These are phyloP conservation scores for Anoura caudifer DNA, from an alignment of 2,113 vertebrate species.

Conservation along the genomic window DNA sequence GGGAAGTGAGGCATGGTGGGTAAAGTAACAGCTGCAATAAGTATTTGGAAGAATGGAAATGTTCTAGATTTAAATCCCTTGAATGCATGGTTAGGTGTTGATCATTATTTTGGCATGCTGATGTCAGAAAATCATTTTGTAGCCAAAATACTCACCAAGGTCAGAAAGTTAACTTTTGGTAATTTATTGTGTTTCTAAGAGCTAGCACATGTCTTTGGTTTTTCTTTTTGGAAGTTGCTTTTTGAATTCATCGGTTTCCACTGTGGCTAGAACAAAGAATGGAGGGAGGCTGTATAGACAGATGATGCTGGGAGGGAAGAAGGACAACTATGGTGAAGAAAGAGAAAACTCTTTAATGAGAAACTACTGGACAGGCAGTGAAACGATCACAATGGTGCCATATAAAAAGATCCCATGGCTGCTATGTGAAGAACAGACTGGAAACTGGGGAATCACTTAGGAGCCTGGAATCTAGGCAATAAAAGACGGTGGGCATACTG, in stretches of 20 bases:
- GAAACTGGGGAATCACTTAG: neutral
- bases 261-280: neutral
- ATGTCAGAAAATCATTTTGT: neutral
- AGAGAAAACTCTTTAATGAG: neutral
- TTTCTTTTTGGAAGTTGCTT: slow-evolving; percentile 30
- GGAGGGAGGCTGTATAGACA: neutral
- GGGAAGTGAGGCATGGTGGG: neutral
- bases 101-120: neutral
- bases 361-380: neutral
- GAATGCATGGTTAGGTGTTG: neutral
- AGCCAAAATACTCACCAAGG: neutral
- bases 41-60: neutral
- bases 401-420: neutral
- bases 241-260: neutral
- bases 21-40: neutral
- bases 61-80: neutral
- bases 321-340: neutral
- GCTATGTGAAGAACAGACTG: neutral
- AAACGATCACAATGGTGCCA: neutral
- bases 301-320: neutral
- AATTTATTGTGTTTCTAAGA: neutral
- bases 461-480: neutral
- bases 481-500: neutral
- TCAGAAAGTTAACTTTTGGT: neutral
- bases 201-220: neutral